These are phyloP conservation scores for Trematomus bernacchii DNA, from an alignment of 2,797 vertebrate species.

Conservation along the genomic window DNA sequence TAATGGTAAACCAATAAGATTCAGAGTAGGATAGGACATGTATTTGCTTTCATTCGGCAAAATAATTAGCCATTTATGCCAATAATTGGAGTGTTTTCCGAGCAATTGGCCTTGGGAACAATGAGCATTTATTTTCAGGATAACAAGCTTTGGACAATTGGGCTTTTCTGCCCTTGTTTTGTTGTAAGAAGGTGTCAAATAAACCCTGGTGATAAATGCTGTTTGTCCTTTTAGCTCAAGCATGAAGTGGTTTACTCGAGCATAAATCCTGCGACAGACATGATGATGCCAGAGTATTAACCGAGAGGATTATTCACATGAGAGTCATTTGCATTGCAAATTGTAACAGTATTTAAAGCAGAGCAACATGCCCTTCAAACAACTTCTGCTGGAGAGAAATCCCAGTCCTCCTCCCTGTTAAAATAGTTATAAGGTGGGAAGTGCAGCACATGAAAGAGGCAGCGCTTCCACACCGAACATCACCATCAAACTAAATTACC, in stretches of 20 bases:
- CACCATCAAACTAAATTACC: slow-evolving; percentile 58
- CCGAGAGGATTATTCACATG: slow-evolving; percentile 78
- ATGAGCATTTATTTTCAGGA: too few relatives aligned
- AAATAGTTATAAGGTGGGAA: slow-evolving; percentile 65
- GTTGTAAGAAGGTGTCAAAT: slow-evolving; percentile 4
- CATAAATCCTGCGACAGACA: slow-evolving; percentile 18
- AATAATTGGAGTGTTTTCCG: too few relatives aligned
- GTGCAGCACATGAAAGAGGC: slow-evolving; percentile 61
- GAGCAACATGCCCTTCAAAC: slow-evolving; percentile 81
- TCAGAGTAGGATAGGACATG: too few relatives aligned
- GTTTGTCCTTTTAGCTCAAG: slow-evolving; percentile 31
- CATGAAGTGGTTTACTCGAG: slow-evolving; percentile 7
- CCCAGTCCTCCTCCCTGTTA: slow-evolving; percentile 58
- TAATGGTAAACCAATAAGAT: too few relatives aligned
- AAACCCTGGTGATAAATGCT: slow-evolving; percentile 7
- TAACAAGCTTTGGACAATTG: too few relatives aligned
- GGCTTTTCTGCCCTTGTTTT: too few relatives aligned
- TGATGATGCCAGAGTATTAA: slow-evolving; percentile 59
- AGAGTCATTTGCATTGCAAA: slow-evolving; percentile 82
- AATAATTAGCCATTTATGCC: too few relatives aligned
- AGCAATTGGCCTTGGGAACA: too few relatives aligned
- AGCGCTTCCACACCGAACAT: slow-evolving; percentile 30
- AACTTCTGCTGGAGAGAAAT: slow-evolving; percentile 77
- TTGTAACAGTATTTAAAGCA: slow-evolving; percentile 74
- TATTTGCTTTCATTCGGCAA: too few relatives aligned